Conservation (phyloP, 1,140 invertebrate genomes). For the Oscheius sp. region DNA sequence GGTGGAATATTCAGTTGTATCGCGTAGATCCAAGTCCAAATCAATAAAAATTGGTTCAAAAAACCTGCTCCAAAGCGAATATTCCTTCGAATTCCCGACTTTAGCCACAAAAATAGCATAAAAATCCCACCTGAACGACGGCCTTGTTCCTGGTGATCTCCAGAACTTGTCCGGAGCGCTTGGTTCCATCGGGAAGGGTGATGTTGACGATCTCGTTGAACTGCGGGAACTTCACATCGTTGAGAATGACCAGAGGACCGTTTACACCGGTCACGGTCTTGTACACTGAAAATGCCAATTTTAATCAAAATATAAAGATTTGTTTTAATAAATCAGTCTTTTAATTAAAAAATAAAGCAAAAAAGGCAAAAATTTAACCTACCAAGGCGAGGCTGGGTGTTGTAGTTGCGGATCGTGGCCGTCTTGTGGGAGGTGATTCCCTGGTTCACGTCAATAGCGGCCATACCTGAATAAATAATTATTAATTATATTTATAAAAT, state of each 20-base stretch:
- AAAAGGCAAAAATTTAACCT: constrained; percentile 67
- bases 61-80: too few relatives aligned
- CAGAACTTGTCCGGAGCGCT: constrained; percentile 89
- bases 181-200: constrained; percentile 83
- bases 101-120: constrained; percentile 13
- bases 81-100: too few relatives aligned
- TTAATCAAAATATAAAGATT: too few relatives aligned
- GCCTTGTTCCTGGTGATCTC: constrained; percentile 96
- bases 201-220: constrained; percentile 94
- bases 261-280: constrained; percentile 97
- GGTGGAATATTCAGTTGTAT: neutral
- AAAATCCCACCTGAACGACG: constrained; percentile 73
- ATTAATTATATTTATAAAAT: too few relatives aligned
- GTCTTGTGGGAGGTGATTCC: constrained; percentile 73
- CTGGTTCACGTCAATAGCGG: constrained; percentile 57
- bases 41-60: neutral
- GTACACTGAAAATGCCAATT: constrained; percentile 80
- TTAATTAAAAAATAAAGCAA: neutral
- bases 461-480: constrained; percentile 4
- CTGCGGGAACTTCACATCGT: constrained; percentile 96
- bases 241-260: constrained; percentile 91
- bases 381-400: constrained; percentile 94
- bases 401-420: constrained; percentile 90
- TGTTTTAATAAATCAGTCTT: too few relatives aligned
- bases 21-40: neutral